Conservation (phyloP, 23 tunicate genomes). For the Halocynthia roretzi region DNA sequence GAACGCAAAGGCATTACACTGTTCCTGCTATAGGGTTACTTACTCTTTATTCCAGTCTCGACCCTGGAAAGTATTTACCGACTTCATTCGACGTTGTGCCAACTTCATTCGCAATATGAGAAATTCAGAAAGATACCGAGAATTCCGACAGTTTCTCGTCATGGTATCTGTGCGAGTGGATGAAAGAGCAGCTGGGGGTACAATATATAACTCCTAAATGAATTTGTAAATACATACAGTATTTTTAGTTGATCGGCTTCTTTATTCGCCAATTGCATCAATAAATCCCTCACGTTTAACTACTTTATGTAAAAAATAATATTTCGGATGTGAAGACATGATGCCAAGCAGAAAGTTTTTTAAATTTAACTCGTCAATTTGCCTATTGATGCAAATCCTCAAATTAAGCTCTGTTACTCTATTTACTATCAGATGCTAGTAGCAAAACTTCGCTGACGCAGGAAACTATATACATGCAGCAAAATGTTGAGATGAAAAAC, state of each 20-base stretch:
- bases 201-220: too few relatives aligned
- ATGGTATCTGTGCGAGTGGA: slow-evolving; percentile 10
- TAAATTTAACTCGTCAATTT: too few relatives aligned
- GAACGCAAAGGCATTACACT: neutral
- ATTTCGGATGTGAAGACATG: too few relatives aligned
- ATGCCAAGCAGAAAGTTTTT: too few relatives aligned
- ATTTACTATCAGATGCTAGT: slow-evolving; percentile 36
- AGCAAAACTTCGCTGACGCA: slow-evolving; percentile 32
- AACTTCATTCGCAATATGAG: slow-evolving; percentile 49
- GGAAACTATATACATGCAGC: slow-evolving; percentile 34
- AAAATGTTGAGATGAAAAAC: slow-evolving; percentile 8
- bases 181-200: slow-evolving; percentile 14
- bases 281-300: too few relatives aligned
- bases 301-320: too few relatives aligned
- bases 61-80: slow-evolving; percentile 57
- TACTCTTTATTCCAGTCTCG: slow-evolving; percentile 20
- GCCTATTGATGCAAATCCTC: too few relatives aligned
- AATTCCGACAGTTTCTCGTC: slow-evolving; percentile 30
- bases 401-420: slow-evolving; percentile 4
- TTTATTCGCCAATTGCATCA: too few relatives aligned
- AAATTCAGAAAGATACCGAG: slow-evolving; percentile 24
- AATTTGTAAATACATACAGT: neutral
- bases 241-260: too few relatives aligned
- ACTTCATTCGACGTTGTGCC: slow-evolving; percentile 64
- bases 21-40: neutral